Evolutionary conservation across 2,797 vertebrate genomes (phyloP).

Genomic region (Chelon labrosus): DNA sequence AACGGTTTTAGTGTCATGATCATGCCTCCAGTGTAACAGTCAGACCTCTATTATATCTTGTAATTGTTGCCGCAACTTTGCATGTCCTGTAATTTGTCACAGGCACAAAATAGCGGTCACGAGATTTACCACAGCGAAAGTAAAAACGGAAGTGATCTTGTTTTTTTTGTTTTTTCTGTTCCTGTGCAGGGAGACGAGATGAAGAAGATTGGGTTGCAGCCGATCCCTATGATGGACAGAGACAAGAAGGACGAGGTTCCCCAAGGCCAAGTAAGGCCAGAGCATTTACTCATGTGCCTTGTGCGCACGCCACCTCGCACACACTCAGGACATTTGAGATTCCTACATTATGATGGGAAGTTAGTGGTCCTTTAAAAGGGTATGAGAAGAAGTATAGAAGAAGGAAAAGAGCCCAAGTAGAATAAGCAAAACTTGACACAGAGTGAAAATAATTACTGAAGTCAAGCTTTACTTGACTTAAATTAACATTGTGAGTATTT

Average conservation of each 20-base stretch:
- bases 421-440: background rate
- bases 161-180: conserved; percentile 7
- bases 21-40: conserved; percentile 41
- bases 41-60: conserved; percentile 33
- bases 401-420: too few species aligned
- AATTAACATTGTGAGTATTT: background rate
- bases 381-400: too few species aligned
- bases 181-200: conserved; percentile 95
- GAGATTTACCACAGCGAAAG: conserved; percentile 29
- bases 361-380: background rate
- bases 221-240: conserved; percentile 99
- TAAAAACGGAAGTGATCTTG: conserved; percentile 15
- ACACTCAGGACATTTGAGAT: background rate
- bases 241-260: conserved; percentile 97
- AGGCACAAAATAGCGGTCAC: conserved; percentile 36
- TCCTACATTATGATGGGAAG: background rate
- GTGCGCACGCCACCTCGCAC: background rate
- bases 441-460: background rate
- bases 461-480: background rate
- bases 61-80: conserved; percentile 27
- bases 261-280: conserved; percentile 93
- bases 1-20: conserved; percentile 54
- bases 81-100: conserved; percentile 12
- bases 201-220: conserved; percentile 97
- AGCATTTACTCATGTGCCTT: too few species aligned